These are phyloP conservation scores for Adelges cooleyi DNA, from an alignment of 1,140 invertebrate species.

Conservation along the genomic window DNA sequence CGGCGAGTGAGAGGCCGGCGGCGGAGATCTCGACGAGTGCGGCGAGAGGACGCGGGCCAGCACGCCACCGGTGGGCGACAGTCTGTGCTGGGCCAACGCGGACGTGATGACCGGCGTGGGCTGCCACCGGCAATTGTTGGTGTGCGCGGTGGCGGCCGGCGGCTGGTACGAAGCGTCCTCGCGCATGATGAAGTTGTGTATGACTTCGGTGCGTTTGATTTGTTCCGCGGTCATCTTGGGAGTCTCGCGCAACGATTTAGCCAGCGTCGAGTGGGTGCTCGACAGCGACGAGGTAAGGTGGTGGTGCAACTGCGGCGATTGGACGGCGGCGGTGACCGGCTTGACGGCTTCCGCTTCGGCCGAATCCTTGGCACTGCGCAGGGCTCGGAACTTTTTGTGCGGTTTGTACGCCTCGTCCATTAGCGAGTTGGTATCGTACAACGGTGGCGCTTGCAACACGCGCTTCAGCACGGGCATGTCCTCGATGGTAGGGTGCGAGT, in stretches of 20 bases:
- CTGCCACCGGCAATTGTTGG: slow-evolving; percentile 27
- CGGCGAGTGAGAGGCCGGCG: slow-evolving; percentile 42
- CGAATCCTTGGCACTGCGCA: slow-evolving; percentile 57
- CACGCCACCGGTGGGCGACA: background rate
- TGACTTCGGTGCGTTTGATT: slow-evolving; percentile 75
- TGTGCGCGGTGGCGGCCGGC: slow-evolving; percentile 33
- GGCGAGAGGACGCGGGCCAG: slow-evolving; percentile 35
- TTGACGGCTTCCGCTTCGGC: slow-evolving; percentile 56
- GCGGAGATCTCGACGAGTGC: slow-evolving; percentile 41
- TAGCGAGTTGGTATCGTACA: slow-evolving; percentile 74
- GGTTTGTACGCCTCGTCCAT: slow-evolving; percentile 92
- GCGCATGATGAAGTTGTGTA: slow-evolving; percentile 78
- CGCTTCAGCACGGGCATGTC: slow-evolving; percentile 88
- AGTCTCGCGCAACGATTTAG: slow-evolving; percentile 76
- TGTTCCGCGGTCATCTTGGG: slow-evolving; percentile 79
- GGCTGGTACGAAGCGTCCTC: slow-evolving; percentile 36
- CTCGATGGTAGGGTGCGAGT: slow-evolving; percentile 50
- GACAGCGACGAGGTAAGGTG: slow-evolving; percentile 50
- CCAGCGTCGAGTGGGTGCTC: slow-evolving; percentile 73
- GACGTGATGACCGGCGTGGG: slow-evolving; percentile 23
- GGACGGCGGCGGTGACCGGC: slow-evolving; percentile 39
- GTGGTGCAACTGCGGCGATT: slow-evolving; percentile 41
- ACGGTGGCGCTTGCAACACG: slow-evolving; percentile 77
- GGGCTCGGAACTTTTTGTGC: slow-evolving; percentile 83
- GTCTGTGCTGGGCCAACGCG: slow-evolving; percentile 1